Evolutionary conservation across 2,888 invertebrate species (phyloP), one percentile per base, ranked within the genome.

Genomic region (Cacoxenus indagator): DNA sequence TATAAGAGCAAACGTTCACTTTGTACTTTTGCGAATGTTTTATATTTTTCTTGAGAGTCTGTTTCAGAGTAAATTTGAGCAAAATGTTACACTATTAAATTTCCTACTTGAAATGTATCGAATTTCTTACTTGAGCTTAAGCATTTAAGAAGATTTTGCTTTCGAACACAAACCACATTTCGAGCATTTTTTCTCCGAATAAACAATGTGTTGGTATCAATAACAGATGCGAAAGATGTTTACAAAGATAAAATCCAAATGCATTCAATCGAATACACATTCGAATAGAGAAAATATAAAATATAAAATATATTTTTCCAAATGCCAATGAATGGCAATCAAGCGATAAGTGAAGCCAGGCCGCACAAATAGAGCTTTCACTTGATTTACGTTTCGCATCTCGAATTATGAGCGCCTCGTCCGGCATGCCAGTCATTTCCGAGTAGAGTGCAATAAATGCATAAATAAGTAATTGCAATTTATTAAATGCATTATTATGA

Each of bases 401-500:
- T 37, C 14, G 37, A 37, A n/a, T n/a, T 37, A 37, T 4, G 37
- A 11, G 5, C 37, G 37, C 5, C 37, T 4, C 5, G 37, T 2
- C 37, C 37, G 5, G 4, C 37, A 4, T 37, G 2, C 14, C 37
- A 37, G 14, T 8, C 31, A 31, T 31, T 31, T 51, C 22, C 22
- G 26, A 54, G 14, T 26, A 54, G 24, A 24, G 54, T 26, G 6
- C 54, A 54, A 54, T 26, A 54, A 59, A 37, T 59, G 59, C 59
- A 59, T 59, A 59, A 59, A 59, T 59, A 59, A 59, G 22, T 37
- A 59, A 59, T 31, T 59, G 59, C 37, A 59, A 59, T 59, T 59
- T 59, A 59, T 59, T 31, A 59, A 59, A 59, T 37, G n/a, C 9
- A 31, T 31, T 59, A 59, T 17, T 11, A 31, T 51, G 4, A n/a